Percentiles rank a stretch among this genome's conserved stretches.
These are phyloP conservation scores for Nineta flava DNA, from an alignment of 2,888 invertebrate genomes.

Conservation along the genomic window DNA sequence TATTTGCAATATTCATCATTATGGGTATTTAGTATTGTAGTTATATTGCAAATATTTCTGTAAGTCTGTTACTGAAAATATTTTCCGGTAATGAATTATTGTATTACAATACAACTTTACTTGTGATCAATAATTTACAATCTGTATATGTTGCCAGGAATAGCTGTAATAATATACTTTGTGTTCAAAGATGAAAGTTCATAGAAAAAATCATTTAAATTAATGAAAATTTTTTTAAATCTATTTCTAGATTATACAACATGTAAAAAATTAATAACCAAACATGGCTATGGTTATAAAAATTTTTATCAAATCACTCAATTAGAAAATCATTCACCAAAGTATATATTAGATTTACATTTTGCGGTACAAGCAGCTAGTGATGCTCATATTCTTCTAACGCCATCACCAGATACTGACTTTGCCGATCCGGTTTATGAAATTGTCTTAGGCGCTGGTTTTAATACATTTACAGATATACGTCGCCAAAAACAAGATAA, in stretches of 20 bases:
- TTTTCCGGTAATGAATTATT: no score
- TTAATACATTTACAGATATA: slow-evolving; percentile 50
- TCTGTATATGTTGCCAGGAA: no score
- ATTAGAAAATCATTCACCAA: neutral
- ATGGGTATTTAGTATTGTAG: no score
- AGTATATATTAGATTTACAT: slow-evolving; percentile 37
- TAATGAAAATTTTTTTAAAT: no score
- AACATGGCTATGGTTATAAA: slow-evolving; percentile 39
- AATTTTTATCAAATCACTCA: slow-evolving; percentile 34
- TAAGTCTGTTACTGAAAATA: no score
- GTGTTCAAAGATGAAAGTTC: no score
- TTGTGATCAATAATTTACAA: no score
- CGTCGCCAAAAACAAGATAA: slow-evolving; percentile 39
- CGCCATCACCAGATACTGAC: slow-evolving; percentile 31
- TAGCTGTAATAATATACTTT: no score
- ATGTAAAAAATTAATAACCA: slow-evolving; percentile 38
- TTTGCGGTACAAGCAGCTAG: slow-evolving; percentile 47
- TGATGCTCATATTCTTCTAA: slow-evolving; percentile 53
- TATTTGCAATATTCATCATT: no score
- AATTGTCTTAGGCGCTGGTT: slow-evolving; percentile 55
- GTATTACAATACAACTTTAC: no score
- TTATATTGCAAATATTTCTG: no score
- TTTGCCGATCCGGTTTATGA: slow-evolving; percentile 45
- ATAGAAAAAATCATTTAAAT: no score
- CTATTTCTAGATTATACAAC: slow-evolving; percentile 21